Conservation (phyloP, 1,140 invertebrate species). For the Drosophila paulistorum region DNA sequence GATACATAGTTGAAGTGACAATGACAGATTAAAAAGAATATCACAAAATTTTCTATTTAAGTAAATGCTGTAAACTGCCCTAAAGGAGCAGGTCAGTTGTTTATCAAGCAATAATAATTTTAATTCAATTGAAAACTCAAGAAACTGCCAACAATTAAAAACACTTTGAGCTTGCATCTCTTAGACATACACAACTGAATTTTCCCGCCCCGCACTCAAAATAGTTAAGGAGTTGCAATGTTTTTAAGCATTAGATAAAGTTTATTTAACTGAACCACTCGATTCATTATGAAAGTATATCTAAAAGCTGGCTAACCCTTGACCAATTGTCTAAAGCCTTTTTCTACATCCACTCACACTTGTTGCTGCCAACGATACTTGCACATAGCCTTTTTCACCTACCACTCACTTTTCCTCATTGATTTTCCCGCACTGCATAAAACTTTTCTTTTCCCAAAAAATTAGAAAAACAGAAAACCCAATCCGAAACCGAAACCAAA, state of each 20-base stretch:
- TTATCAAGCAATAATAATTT: background rate
- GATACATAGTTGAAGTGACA: background rate
- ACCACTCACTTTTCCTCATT: background rate
- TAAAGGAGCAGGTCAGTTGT: background rate
- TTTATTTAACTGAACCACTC: background rate
- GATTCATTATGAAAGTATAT: background rate
- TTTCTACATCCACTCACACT: background rate
- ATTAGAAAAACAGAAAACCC: background rate
- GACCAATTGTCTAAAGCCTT: background rate
- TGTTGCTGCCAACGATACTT: constrained; percentile 1
- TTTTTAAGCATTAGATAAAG: background rate
- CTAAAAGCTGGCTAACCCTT: constrained; percentile 7
- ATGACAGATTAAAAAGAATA: constrained; percentile 4
- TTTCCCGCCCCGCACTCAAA: no score
- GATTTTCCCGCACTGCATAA: background rate
- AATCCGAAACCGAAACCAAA: background rate
- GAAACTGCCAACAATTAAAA: no score
- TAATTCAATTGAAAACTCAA: background rate
- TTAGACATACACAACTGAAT: no score
- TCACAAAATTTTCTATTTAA: background rate
- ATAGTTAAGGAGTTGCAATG: background rate
- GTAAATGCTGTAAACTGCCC: background rate
- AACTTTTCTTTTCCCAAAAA: background rate
- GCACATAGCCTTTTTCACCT: background rate
- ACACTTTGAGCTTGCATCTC: no score